phyloP scores from a whole-genome alignment of 2,797 vertebrate species.

The Pseudocheirus occidentalis region DNA sequence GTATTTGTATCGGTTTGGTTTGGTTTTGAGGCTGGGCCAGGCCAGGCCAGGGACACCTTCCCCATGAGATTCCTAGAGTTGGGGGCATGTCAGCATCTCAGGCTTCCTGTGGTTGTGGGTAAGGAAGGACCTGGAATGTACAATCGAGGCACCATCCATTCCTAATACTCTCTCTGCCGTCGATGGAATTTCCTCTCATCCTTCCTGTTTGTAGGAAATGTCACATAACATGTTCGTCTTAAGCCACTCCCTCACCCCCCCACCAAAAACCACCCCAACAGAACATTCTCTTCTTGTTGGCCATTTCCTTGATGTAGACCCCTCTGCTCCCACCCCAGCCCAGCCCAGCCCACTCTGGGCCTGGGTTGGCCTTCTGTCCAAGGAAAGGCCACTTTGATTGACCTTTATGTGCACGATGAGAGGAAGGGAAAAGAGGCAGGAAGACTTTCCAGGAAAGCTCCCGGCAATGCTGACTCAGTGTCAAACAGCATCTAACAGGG shows the following conservation, averaged over 20 bases:
- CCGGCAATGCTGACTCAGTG: too few relatives aligned
- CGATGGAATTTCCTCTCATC: conserved; percentile 68
- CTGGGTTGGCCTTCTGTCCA: background rate
- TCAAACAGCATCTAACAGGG: background rate
- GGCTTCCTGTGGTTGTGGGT: conserved; percentile 59
- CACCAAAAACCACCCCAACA: background rate
- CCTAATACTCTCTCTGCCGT: conserved; percentile 19
- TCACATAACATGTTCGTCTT: conserved; percentile 32
- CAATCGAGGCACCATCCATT: background rate
- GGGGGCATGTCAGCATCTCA: conserved; percentile 18
- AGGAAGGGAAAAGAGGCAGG: background rate
- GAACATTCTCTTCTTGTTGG: background rate
- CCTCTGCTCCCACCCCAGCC: background rate
- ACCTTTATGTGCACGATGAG: background rate
- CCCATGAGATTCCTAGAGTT: conserved; percentile 38
- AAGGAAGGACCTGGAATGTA: conserved; percentile 71
- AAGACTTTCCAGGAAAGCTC: background rate
- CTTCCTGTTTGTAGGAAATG: conserved; percentile 78
- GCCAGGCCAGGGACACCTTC: background rate
- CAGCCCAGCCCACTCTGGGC: background rate
- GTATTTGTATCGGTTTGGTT: background rate
- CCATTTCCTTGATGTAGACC: conserved; percentile 3
- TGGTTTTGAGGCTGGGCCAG: conserved; percentile 55
- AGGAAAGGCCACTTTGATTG: background rate
- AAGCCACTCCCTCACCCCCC: background rate